A percentile compares a stretch with the other conserved stretches of the same genome.
Conservation (phyloP, 2,888 invertebrate species). For the Branchipolynoe longqiensis region DNA sequence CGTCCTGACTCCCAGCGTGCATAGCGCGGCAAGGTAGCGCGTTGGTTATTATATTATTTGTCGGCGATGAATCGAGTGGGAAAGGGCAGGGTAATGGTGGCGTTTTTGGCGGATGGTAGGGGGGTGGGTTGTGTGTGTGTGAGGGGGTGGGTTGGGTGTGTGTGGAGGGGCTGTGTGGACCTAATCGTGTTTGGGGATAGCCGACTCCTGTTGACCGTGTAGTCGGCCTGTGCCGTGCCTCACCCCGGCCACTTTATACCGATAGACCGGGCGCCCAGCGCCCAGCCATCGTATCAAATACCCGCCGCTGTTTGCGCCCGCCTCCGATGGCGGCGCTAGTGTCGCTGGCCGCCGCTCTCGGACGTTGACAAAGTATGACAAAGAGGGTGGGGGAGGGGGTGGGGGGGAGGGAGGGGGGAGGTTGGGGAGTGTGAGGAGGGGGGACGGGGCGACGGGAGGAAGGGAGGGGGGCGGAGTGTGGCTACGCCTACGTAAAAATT, state of each 20-base stretch:
- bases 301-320: slow-evolving; percentile 25
- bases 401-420: too few relatives aligned
- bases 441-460: too few relatives aligned
- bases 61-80: slow-evolving; percentile 31
- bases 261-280: not conserved
- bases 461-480: too few relatives aligned
- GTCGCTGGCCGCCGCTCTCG: slow-evolving; percentile 10
- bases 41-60: too few relatives aligned
- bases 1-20: slow-evolving; percentile 4
- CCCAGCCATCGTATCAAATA: slow-evolving; percentile 17
- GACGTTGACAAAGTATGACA: slow-evolving; percentile 54
- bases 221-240: not conserved
- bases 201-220: not conserved
- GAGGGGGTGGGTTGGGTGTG: too few relatives aligned
- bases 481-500: slow-evolving; percentile 52
- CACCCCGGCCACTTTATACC: not conserved
- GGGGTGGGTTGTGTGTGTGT: too few relatives aligned
- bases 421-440: too few relatives aligned
- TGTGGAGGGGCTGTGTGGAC: not conserved
- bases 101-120: too few relatives aligned
- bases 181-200: slow-evolving; percentile 41
- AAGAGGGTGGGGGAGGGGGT: too few relatives aligned
- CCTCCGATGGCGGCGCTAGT: slow-evolving; percentile 13
- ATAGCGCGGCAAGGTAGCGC: too few relatives aligned
- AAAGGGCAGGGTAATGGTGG: too few relatives aligned